phyloP scores from a whole-genome alignment of 2,113 vertebrate species.

The Hirundichthys speculiger region DNA sequence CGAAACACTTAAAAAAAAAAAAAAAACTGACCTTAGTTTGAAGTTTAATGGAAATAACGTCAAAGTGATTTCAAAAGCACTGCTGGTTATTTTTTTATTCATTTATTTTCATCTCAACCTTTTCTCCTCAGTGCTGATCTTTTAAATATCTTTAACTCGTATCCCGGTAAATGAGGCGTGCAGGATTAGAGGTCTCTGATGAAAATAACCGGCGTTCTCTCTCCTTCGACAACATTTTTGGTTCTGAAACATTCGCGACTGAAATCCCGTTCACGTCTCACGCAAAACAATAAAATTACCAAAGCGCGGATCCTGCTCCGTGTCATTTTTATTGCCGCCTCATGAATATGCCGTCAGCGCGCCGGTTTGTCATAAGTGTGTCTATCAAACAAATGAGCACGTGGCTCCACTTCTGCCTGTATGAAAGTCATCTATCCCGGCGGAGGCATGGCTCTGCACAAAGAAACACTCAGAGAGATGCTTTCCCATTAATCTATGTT shows the following conservation, averaged over 20 bases:
- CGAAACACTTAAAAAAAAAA: too few species aligned
- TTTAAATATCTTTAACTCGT: too few species aligned
- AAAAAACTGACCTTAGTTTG: too few species aligned
- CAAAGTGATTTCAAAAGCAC: too few species aligned
- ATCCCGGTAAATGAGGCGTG: too few species aligned
- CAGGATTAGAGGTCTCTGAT: too few species aligned
- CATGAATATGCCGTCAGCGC: slow-evolving; percentile 49
- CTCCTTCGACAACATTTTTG: background rate
- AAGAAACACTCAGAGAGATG: slow-evolving; percentile 76
- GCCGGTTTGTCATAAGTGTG: slow-evolving; percentile 71
- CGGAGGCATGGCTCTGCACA: slow-evolving; percentile 68
- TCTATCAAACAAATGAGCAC: slow-evolving; percentile 66
- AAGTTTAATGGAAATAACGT: too few species aligned
- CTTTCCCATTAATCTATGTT: slow-evolving; percentile 82
- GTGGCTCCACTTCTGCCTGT: slow-evolving; percentile 56
- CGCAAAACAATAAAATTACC: slow-evolving; percentile 43
- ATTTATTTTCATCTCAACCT: too few species aligned
- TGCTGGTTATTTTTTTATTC: too few species aligned
- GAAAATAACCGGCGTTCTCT: too few species aligned
- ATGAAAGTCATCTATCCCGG: slow-evolving; percentile 81
- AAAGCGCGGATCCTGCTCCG: slow-evolving; percentile 33
- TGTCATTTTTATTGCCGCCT: slow-evolving; percentile 55
- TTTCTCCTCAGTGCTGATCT: too few species aligned
- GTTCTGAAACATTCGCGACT: background rate
- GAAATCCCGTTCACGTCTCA: slow-evolving; percentile 18